Percentiles rank a stretch among this genome's conserved stretches.
These are phyloP conservation scores for Rhagonycha lutea DNA, from an alignment of 2,888 invertebrate species.

Conservation along the genomic window DNA sequence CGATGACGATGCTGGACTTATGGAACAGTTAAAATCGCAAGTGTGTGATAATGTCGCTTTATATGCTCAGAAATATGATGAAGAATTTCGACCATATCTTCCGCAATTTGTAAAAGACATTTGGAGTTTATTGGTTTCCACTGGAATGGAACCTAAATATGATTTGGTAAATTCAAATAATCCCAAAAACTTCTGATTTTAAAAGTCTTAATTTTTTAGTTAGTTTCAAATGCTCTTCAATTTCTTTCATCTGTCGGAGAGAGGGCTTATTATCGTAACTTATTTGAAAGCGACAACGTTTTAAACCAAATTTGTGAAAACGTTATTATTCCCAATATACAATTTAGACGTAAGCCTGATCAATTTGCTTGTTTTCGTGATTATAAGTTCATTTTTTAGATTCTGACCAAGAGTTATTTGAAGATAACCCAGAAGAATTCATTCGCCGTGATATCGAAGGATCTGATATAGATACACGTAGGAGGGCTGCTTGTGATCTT, in stretches of 20 bases:
- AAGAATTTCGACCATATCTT: constrained; percentile 91
- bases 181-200: constrained; percentile 56
- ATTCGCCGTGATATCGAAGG: constrained; percentile 96
- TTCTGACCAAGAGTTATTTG: constrained; percentile 94
- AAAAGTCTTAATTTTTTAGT: constrained; percentile 58
- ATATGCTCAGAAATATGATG: constrained; percentile 97
- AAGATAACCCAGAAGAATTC: constrained; percentile 98
- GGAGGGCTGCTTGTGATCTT: constrained; percentile 95
- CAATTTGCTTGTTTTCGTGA: not conserved
- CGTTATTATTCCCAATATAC: constrained; percentile 98
- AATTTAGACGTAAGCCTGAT: constrained; percentile 76
- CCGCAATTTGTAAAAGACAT: constrained; percentile 92
- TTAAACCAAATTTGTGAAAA: constrained; percentile 94
- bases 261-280: constrained; percentile 79
- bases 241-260: constrained; percentile 95
- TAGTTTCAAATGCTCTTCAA: constrained; percentile 94
- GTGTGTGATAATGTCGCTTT: constrained; percentile 94
- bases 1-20: constrained; percentile 83
- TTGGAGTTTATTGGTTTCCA: constrained; percentile 87
- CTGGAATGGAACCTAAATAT: constrained; percentile 84
- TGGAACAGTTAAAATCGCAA: constrained; percentile 92
- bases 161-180: constrained; percentile 71
- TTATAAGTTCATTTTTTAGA: constrained; percentile 55
- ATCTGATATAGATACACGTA: constrained; percentile 94
- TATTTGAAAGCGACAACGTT: constrained; percentile 88